Conservation (phyloP, 2,797 vertebrate species). For the Sebastes kiyomatsui region DNA sequence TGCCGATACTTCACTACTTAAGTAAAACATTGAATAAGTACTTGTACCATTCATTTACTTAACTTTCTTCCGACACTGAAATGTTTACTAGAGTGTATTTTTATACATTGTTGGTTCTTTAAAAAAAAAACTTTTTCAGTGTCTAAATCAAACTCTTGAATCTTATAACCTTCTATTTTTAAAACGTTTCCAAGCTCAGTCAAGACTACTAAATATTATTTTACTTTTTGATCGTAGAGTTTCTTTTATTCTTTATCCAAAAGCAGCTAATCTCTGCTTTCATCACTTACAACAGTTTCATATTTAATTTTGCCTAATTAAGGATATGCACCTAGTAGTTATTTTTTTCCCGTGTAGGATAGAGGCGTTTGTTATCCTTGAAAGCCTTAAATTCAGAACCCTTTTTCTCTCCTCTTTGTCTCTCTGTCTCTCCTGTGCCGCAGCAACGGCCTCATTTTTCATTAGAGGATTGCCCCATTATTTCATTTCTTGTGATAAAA, state of each 20-base stretch:
- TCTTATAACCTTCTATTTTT: neutral
- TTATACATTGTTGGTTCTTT: neutral
- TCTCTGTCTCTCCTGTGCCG: constrained; percentile 61
- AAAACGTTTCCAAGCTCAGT: neutral
- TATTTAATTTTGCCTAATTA: constrained; percentile 48
- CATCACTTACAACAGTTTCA: neutral
- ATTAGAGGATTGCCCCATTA: constrained; percentile 81
- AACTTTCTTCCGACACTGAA: neutral
- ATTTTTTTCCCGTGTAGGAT: neutral
- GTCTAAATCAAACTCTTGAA: neutral
- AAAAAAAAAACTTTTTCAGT: neutral
- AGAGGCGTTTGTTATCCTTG: constrained; percentile 31
- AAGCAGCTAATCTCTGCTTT: neutral
- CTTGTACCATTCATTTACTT: neutral
- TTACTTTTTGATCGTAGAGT: neutral
- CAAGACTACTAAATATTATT: neutral
- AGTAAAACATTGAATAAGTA: too few species aligned
- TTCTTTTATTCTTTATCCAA: neutral
- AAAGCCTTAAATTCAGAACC: constrained; percentile 60
- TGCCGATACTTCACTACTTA: neutral
- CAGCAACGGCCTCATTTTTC: constrained; percentile 74
- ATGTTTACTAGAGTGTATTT: neutral
- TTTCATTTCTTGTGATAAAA: constrained; percentile 83
- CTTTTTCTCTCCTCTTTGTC: constrained; percentile 65
- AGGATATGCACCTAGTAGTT: constrained; percentile 10